phyloP scores from a whole-genome alignment of 2,888 invertebrate species.

The Sarcophaga subvicina region DNA sequence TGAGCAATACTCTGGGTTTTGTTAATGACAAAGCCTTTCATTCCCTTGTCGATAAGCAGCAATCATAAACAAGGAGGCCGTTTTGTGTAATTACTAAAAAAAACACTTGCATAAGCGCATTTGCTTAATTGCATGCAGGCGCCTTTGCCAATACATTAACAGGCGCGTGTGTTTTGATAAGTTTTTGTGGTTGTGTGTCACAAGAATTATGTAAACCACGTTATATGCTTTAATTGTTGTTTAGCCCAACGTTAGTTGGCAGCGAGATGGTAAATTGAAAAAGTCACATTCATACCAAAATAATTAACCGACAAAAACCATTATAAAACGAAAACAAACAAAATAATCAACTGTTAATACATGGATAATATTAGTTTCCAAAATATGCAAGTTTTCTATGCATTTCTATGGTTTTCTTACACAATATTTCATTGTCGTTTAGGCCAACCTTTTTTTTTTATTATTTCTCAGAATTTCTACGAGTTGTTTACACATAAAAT shows the following conservation, averaged over 20 bases:
- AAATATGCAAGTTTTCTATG: too few relatives aligned
- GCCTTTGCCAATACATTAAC: too few relatives aligned
- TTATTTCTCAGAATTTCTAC: too few relatives aligned
- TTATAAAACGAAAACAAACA: neutral
- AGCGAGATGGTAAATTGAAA: conserved; percentile 42
- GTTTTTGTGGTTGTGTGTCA: conserved; percentile 55
- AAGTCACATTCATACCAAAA: conserved; percentile 52
- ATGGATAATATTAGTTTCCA: too few relatives aligned
- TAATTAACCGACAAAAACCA: conserved; percentile 57
- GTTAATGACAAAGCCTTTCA: conserved; percentile 7
- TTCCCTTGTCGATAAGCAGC: neutral
- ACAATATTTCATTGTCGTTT: neutral
- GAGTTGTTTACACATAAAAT: too few relatives aligned
- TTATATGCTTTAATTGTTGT: conserved; percentile 67
- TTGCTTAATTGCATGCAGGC: too few relatives aligned
- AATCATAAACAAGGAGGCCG: conserved; percentile 50
- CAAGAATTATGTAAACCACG: conserved; percentile 64
- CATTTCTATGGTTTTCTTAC: too few relatives aligned
- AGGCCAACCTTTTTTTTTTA: neutral
- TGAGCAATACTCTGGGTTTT: conserved; percentile 30
- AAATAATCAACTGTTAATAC: neutral
- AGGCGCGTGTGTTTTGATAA: too few relatives aligned
- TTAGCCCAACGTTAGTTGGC: conserved; percentile 27
- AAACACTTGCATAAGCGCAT: neutral
- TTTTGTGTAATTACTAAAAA: neutral